Base-by-base conservation (phyloP, 2,888 invertebrate genomes). In the Cheilosia pagana region DNA sequence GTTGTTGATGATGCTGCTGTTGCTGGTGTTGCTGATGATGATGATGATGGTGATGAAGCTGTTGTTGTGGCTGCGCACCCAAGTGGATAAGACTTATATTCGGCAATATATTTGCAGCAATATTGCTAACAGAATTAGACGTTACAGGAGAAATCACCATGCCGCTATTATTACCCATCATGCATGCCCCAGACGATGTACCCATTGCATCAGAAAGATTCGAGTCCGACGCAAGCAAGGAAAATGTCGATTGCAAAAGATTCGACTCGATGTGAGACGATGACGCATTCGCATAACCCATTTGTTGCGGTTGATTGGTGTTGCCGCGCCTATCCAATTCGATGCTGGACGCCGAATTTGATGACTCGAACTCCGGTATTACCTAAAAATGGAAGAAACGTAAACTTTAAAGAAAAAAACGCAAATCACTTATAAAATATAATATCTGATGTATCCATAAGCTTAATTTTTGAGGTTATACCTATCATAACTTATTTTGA, bases 281-380 rank as follows among this genome's bases (percentile, higher is more conserved):
- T 3, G 53, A 12, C 19, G 53, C 35, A 12, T 50, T 70, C 14
- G 16, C 21, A 21, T 59, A 75, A 5, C 45, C 21, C 65, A 75
- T 75, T 7, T 23, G n/a, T 43, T 62, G 62, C 1, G 31, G 4
- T 39, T 60, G 65, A n/a, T 48, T 68, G 35, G 19, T 81, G 5
- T 41, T 59, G 2, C 63, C n/a, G 6, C 87, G 77, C n/a, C 87
- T 83, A 55, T 88, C 88, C 23, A 87, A 65, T 70, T 88, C 88
- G 21, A 87, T 81, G 39, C 87, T 87, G 1, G 87, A 87, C 19
- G 87, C 87, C 8, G 88, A 88, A 71, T 88, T 88, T 10, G 87
- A 87, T 14, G 87, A 88, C 43, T 88, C 87, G 10, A 86, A 71
- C 23, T 88, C 88, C 5, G 87, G 81, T 14, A 87, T 48, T 4